Conservation (phyloP, 1,140 invertebrate species). For the Ceratosolen solmsi region DNA sequence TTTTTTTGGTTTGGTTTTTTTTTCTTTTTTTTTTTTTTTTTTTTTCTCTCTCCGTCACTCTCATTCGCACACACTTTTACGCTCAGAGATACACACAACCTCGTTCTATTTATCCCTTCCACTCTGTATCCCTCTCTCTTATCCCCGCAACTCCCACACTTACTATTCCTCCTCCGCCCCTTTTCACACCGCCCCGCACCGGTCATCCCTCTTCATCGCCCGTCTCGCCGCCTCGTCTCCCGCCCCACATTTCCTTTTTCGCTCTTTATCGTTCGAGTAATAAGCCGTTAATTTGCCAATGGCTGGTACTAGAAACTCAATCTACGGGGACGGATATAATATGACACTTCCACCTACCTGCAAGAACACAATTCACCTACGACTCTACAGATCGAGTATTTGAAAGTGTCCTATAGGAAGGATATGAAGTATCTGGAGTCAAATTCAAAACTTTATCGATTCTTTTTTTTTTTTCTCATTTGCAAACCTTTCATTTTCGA, state of each 20-base stretch:
- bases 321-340: constrained; percentile 72
- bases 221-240: constrained; percentile 15
- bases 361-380: constrained; percentile 53
- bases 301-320: constrained; percentile 63
- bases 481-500: constrained; percentile 33
- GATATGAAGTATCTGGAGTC: constrained; percentile 56
- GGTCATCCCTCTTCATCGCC: too few species aligned
- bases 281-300: constrained; percentile 65
- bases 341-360: constrained; percentile 64
- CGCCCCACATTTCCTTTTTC: constrained; percentile 10
- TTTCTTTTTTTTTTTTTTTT: too few species aligned
- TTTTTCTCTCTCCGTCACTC: too few species aligned
- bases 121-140: constrained; percentile 24
- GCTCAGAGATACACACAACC: too few species aligned
- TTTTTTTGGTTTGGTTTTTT: too few species aligned
- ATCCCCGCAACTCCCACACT: constrained; percentile 1
- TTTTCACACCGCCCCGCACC: constrained; percentile 19
- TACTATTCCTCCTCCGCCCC: background rate
- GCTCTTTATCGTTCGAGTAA: constrained; percentile 60
- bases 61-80: too few species aligned
- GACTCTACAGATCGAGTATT: constrained; percentile 55
- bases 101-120: background rate
- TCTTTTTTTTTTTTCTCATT: constrained; percentile 7
- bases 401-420: constrained; percentile 51
- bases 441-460: constrained; percentile 51